These are phyloP conservation scores for Aplochiton taeniatus DNA, from an alignment of 2,797 vertebrate genomes.

Conservation along the genomic window DNA sequence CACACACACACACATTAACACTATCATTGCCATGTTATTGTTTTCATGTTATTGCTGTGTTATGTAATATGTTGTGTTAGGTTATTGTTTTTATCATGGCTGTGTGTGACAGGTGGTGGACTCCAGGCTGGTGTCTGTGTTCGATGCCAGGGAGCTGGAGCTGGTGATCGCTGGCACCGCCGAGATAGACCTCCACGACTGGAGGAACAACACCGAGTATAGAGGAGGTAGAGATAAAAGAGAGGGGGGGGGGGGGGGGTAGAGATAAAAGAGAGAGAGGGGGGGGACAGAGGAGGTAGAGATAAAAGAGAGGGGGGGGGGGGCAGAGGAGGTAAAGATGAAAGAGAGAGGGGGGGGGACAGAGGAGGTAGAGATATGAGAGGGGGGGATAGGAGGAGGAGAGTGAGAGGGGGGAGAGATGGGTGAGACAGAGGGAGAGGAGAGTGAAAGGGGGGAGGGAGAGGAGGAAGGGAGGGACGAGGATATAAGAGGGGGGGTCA, in stretches of 20 bases:
- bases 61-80: too few species aligned
- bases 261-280: background rate
- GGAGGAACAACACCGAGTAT: constrained; percentile 88
- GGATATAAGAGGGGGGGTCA: constrained; percentile 25
- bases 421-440: background rate
- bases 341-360: too few species aligned
- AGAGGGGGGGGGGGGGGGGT: too few species aligned
- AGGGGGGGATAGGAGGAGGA: too few species aligned
- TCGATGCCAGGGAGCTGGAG: constrained; percentile 87
- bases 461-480: too few species aligned
- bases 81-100: background rate
- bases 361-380: too few species aligned
- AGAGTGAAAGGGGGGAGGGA: too few species aligned
- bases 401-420: too few species aligned
- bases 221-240: constrained; percentile 75
- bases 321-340: background rate
- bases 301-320: too few species aligned
- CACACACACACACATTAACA: constrained; percentile 1
- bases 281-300: too few species aligned
- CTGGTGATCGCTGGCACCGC: constrained; percentile 88
- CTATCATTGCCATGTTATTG: too few species aligned
- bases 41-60: too few species aligned
- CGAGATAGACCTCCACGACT: constrained; percentile 87
- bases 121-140: constrained; percentile 87
- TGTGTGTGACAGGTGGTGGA: constrained; percentile 78